Base-by-base conservation (phyloP, 2,888 invertebrate genomes). In the Tridacna crocea region DNA sequence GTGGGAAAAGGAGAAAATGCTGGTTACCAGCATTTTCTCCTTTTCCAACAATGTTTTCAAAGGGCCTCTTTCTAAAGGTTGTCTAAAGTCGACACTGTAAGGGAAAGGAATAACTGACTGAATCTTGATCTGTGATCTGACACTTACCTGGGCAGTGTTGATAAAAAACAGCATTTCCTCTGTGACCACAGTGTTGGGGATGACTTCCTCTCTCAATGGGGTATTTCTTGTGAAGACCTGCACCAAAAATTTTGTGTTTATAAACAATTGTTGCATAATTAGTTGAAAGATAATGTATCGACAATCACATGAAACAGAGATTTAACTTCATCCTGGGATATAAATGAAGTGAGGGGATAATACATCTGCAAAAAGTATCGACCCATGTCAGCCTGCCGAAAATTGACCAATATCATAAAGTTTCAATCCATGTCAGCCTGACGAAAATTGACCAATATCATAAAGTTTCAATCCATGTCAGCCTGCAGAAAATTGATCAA, bases 131-230 rank as follows among this genome's bases (percentile, higher is more conserved):
- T 36, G 3, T 8, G 36, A 36, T 36, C 36, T 36, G 36, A 36
- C 36, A 36, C 36, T 58, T 80, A 83, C 83, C 73, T 83, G 83
- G 0, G 77, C 77, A 6, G 65, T 55, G 55, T 80, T 83, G 63
- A 80, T 60, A 12, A 80, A 27, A 51, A 83, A 80, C 27, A 83
- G n/a, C 75, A 75, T 61, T 36, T 83, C 61, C 48, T 75, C 75
- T 3, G 80, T 65, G 1, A 80, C 6, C 13, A 11, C 46, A 24
- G 83, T 75, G 24, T 75, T 78, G 10, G 22, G 51, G 46, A 83
- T 75, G 15, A 47, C 0, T n/a, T 27, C 22, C 13, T 73, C n/a
- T 0, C 51, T 17, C 4, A 47, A 60, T 13, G 77, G 48, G 27
- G 74, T 74, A 1, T 22, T 26, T 27, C 70, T 65, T 17, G 26